These are phyloP conservation scores for Phaenicophaeus curvirostris DNA, from an alignment of 2,797 vertebrate genomes.

Conservation along the genomic window DNA sequence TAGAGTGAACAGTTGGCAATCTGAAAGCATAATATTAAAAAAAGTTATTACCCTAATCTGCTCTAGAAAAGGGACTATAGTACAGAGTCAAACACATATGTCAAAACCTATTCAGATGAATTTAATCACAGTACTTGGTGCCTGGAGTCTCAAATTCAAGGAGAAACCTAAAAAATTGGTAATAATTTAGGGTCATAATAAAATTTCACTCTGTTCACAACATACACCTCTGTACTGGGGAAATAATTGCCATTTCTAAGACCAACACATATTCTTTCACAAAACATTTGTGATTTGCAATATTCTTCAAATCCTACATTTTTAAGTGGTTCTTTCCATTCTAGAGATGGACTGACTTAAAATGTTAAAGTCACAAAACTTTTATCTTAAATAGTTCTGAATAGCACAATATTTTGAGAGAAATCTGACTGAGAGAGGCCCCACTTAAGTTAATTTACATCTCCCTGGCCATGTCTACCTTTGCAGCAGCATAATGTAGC, in stretches of 20 bases:
- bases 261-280: background rate
- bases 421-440: background rate
- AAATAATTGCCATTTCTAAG: background rate
- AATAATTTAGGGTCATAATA: conserved; percentile 18
- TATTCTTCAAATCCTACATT: background rate
- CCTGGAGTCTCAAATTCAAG: conserved; percentile 25
- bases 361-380: background rate
- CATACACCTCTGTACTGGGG: background rate
- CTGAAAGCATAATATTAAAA: conserved; percentile 46
- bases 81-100: conserved; percentile 15
- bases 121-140: conserved; percentile 8
- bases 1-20: background rate
- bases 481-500: background rate
- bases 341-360: background rate
- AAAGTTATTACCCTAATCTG: conserved; percentile 38
- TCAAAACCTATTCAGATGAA: background rate
- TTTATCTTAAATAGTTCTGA: background rate
- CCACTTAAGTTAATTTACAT: background rate
- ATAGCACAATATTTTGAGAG: background rate
- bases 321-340: background rate
- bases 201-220: background rate
- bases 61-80: conserved; percentile 15
- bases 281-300: background rate
- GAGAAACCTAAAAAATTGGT: conserved; percentile 1
- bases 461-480: background rate